Percentiles rank a stretch among this genome's conserved stretches.
phyloP scores from a whole-genome alignment of 2,888 invertebrate genomes.

The Nomada lathburiana region DNA sequence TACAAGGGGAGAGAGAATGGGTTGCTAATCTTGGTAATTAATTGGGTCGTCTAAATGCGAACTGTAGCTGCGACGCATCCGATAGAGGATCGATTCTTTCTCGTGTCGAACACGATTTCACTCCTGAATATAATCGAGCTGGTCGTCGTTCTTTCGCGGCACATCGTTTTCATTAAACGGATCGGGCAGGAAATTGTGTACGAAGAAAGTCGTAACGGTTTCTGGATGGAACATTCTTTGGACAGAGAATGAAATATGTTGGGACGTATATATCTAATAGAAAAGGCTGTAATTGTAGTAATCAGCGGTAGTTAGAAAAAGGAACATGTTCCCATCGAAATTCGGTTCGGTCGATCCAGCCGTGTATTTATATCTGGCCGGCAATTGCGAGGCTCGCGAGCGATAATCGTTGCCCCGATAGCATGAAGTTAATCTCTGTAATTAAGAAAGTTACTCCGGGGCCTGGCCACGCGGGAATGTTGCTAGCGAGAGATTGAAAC shows the following conservation, averaged over 20 bases:
- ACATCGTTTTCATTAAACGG: neutral
- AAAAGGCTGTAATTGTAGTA: slow-evolving; percentile 19
- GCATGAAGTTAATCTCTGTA: slow-evolving; percentile 83
- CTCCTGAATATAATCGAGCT: too few relatives aligned
- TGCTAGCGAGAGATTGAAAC: slow-evolving; percentile 67
- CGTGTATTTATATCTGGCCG: slow-evolving; percentile 59
- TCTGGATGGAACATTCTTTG: neutral
- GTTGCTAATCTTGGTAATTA: slow-evolving; percentile 70
- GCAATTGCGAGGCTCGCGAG: slow-evolving; percentile 73
- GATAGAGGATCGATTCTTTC: neutral
- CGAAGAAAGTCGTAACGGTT: neutral
- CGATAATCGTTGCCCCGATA: slow-evolving; percentile 81
- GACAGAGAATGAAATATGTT: neutral
- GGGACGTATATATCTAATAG: neutral
- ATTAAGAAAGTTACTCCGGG: slow-evolving; percentile 81
- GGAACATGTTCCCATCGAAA: slow-evolving; percentile 53
- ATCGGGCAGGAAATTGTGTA: too few relatives aligned
- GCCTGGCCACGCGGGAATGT: slow-evolving; percentile 78
- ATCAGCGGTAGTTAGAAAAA: slow-evolving; percentile 16
- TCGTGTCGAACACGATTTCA: neutral
- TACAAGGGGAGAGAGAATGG: slow-evolving; percentile 41
- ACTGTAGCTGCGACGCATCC: neutral
- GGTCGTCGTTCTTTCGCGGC: neutral
- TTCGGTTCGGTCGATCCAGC: slow-evolving; percentile 34
- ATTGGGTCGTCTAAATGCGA: slow-evolving; percentile 66